These are phyloP conservation scores for Silvanus unidentatus DNA, from an alignment of 2,888 invertebrate genomes.

Conservation along the genomic window DNA sequence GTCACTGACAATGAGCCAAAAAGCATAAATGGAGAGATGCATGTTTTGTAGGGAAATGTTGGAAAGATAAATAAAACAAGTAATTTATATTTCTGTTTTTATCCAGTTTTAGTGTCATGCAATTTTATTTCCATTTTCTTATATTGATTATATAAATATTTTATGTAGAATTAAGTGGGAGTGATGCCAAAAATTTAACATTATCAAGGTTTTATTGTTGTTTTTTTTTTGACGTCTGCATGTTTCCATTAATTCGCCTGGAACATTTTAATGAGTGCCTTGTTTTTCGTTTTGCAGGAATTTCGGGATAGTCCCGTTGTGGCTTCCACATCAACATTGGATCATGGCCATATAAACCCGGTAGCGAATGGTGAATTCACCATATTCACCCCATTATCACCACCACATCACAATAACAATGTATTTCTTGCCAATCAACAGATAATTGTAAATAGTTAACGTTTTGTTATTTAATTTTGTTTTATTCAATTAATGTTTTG, in stretches of 20 bases:
- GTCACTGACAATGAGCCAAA: too few relatives aligned
- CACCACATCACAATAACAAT: slow-evolving; percentile 44
- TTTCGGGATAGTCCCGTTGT: slow-evolving; percentile 44
- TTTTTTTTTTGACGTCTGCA: background rate
- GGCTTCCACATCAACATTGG: slow-evolving; percentile 35
- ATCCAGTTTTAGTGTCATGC: too few relatives aligned
- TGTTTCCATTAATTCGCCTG: background rate
- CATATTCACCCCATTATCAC: slow-evolving; percentile 44
- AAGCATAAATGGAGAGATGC: too few relatives aligned
- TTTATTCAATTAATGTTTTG: background rate
- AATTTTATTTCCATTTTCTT: too few relatives aligned
- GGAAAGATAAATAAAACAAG: too few relatives aligned
- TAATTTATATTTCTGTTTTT: too few relatives aligned
- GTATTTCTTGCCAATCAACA: slow-evolving; percentile 44
- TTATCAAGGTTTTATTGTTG: too few relatives aligned
- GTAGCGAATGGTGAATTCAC: slow-evolving; percentile 43
- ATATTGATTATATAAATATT: too few relatives aligned
- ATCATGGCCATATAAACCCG: slow-evolving; percentile 45
- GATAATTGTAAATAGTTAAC: slow-evolving; percentile 31
- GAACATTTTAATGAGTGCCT: background rate
- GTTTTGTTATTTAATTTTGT: background rate
- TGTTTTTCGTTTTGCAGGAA: slow-evolving; percentile 34
- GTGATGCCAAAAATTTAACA: too few relatives aligned
- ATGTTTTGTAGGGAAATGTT: too few relatives aligned
- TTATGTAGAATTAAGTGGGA: too few relatives aligned